phyloP scores from a whole-genome alignment of 2,113 vertebrate species.

The Tyto alba region DNA sequence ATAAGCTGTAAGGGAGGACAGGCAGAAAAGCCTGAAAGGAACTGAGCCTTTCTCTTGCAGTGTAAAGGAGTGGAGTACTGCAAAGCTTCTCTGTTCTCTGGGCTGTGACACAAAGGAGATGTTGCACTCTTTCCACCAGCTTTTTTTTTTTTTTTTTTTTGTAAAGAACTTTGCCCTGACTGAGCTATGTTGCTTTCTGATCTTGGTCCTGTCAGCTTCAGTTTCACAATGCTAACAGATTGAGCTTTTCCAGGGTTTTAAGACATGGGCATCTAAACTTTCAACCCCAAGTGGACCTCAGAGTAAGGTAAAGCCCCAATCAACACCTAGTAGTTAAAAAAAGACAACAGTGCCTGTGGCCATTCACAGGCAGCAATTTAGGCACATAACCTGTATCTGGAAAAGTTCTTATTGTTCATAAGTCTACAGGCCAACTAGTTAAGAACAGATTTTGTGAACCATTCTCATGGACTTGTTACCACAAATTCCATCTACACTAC shows the following conservation, averaged over 20 bases:
- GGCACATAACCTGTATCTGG: neutral
- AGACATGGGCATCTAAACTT: neutral
- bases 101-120: neutral
- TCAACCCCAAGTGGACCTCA: neutral
- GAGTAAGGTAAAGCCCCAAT: neutral
- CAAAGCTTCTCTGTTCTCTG: neutral
- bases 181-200: neutral
- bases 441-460: neutral
- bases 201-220: neutral
- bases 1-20: fast-evolving
- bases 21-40: neutral
- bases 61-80: neutral
- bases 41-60: neutral
- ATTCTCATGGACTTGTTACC: neutral
- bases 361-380: neutral
- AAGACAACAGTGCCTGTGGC: neutral
- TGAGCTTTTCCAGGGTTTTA: neutral
- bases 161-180: neutral
- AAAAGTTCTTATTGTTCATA: neutral
- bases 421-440: neutral
- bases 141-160: neutral
- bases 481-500: neutral
- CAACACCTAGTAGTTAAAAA: neutral
- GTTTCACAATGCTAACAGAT: neutral
- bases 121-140: neutral